Percentiles rank a stretch among this genome's conserved stretches.
These are phyloP conservation scores for Monoplex corrugatus DNA, from an alignment of 2,888 invertebrate genomes.

Conservation along the genomic window DNA sequence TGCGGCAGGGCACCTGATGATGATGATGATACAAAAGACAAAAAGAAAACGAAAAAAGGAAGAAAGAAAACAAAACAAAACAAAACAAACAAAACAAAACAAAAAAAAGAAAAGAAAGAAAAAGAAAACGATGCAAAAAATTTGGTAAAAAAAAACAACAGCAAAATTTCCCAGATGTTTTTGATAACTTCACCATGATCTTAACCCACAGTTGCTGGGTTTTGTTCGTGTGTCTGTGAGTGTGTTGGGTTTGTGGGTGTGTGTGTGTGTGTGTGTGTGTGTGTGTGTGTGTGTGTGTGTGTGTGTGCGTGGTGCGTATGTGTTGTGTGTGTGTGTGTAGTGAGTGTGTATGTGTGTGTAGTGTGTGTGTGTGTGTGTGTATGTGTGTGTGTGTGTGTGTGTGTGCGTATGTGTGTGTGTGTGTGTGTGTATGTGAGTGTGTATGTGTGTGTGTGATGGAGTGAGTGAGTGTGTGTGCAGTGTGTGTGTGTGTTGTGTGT, in stretches of 20 bases:
- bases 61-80: neutral
- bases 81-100: neutral
- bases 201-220: neutral
- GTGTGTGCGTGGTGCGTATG: neutral
- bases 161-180: too few relatives aligned
- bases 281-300: too few relatives aligned
- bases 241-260: neutral
- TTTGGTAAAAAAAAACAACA: too few relatives aligned
- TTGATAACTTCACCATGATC: neutral
- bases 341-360: too few relatives aligned
- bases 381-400: constrained; percentile 16
- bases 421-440: neutral
- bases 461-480: neutral
- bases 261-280: constrained; percentile 1
- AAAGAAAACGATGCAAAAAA: too few relatives aligned
- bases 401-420: constrained; percentile 20
- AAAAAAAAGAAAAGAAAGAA: neutral
- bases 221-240: too few relatives aligned
- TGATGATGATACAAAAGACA: too few relatives aligned
- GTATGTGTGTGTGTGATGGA: neutral
- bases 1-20: too few relatives aligned
- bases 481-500: neutral
- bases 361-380: constrained; percentile 9
- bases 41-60: neutral
- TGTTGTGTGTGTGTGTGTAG: neutral